A percentile compares a stretch with the other conserved stretches of the same genome.
These are phyloP conservation scores for Spermophilus dauricus DNA, from an alignment of 2,113 vertebrate genomes.

Conservation along the genomic window DNA sequence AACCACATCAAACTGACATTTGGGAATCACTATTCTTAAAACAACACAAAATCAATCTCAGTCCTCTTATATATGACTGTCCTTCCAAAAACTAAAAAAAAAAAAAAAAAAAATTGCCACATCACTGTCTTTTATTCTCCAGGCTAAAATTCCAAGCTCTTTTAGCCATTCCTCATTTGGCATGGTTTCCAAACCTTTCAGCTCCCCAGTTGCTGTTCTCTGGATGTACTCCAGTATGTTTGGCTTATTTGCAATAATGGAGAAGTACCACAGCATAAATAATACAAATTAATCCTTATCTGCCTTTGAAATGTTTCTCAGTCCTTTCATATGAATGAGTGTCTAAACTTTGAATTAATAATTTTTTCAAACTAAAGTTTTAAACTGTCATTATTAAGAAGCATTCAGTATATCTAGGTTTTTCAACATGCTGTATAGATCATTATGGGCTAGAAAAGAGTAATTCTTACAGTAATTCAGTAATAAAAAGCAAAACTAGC, in stretches of 20 bases:
- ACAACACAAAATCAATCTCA: conserved; percentile 14
- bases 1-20: neutral
- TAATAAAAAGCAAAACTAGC: neutral
- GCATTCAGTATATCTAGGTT: neutral
- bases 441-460: neutral
- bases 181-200: conserved; percentile 12
- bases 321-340: neutral
- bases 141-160: neutral
- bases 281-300: conserved; percentile 3
- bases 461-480: neutral
- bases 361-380: neutral
- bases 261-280: neutral
- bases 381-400: neutral
- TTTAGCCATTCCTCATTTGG: neutral
- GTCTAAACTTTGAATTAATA: neutral
- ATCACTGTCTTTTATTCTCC: conserved; percentile 4
- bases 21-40: neutral
- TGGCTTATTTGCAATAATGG: neutral
- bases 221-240: neutral
- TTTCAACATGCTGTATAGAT: neutral
- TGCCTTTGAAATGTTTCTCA: conserved; percentile 30
- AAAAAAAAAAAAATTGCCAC: neutral
- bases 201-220: neutral
- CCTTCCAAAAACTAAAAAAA: neutral
- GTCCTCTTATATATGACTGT: neutral